Evolutionary conservation across 2,797 vertebrate species (phyloP).

Genomic region (Semaprochilodus insignis): DNA sequence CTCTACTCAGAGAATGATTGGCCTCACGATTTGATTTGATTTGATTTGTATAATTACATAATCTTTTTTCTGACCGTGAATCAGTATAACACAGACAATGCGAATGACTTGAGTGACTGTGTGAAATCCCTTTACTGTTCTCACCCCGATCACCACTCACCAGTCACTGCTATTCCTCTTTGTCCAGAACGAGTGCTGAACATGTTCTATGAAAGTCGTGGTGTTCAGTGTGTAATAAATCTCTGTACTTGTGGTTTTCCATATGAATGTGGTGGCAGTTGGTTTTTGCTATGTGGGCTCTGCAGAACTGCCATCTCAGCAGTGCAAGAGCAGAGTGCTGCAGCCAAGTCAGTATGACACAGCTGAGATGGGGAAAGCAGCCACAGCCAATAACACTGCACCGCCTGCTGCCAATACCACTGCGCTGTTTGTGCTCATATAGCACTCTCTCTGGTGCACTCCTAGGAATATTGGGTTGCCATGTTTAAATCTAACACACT

Average conservation of each 20-base stretch:
- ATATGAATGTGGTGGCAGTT: not conserved
- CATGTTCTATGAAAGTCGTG: not conserved
- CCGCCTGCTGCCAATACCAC: conserved; percentile 2
- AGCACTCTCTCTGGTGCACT: not conserved
- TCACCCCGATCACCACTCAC: not conserved
- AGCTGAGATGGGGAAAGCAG: conserved; percentile 2
- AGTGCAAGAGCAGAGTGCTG: conserved; percentile 9
- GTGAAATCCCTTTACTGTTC: conserved; percentile 3
- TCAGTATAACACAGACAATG: not conserved
- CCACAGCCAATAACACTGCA: not conserved
- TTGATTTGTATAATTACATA: not conserved
- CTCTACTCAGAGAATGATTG: too few species aligned
- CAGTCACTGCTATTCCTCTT: not conserved
- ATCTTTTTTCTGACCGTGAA: not conserved
- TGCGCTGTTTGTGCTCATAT: conserved; percentile 4
- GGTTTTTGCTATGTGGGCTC: conserved; percentile 21
- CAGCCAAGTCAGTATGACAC: conserved; percentile 28
- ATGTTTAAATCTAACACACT: not conserved
- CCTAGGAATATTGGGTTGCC: not conserved
- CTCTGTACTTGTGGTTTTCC: not conserved
- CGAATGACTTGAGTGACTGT: not conserved
- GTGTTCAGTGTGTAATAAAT: conserved; percentile 1
- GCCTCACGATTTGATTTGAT: too few species aligned
- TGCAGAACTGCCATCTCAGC: conserved; percentile 23
- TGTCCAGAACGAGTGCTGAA: not conserved